Evolutionary conservation across 1,140 invertebrate genomes (phyloP).

Genomic region (Trigoniulus corallinus): DNA sequence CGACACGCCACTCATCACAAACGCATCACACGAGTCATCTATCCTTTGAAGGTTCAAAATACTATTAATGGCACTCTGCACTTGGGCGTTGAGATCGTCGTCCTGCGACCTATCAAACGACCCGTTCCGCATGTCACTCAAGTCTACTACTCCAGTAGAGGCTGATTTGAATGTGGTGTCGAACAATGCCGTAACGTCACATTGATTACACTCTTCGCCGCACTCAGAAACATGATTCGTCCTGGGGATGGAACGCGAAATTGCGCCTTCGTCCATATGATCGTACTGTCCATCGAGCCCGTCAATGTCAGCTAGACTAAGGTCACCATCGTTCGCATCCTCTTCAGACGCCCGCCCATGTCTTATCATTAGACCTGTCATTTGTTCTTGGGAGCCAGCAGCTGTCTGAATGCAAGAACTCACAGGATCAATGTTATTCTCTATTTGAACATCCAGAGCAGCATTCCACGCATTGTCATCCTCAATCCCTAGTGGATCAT

Average conservation of each 20-base stretch:
- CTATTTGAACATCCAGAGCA: too few species aligned
- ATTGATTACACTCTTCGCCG: not conserved
- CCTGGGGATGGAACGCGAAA: not conserved
- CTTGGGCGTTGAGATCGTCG: constrained; percentile 44
- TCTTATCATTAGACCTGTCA: not conserved
- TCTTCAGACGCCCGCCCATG: too few species aligned
- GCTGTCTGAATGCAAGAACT: too few species aligned
- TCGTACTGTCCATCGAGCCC: too few species aligned
- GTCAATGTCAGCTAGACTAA: not conserved
- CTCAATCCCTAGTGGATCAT: too few species aligned
- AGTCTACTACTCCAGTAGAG: not conserved
- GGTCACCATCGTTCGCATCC: not conserved
- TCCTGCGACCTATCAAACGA: not conserved
- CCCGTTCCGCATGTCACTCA: not conserved
- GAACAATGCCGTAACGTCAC: not conserved
- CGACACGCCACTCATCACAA: not conserved
- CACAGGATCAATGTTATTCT: not conserved
- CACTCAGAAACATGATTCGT: not conserved
- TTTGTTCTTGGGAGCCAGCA: not conserved
- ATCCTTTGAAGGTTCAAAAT: constrained; percentile 49
- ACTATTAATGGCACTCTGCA: constrained; percentile 57
- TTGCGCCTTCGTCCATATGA: too few species aligned
- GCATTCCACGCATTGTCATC: not conserved
- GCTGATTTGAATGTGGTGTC: too few species aligned
- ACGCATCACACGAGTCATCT: constrained; percentile 16